Evolutionary conservation across 2,888 invertebrate species (phyloP).

Genomic region (Drosophila birchii): DNA sequence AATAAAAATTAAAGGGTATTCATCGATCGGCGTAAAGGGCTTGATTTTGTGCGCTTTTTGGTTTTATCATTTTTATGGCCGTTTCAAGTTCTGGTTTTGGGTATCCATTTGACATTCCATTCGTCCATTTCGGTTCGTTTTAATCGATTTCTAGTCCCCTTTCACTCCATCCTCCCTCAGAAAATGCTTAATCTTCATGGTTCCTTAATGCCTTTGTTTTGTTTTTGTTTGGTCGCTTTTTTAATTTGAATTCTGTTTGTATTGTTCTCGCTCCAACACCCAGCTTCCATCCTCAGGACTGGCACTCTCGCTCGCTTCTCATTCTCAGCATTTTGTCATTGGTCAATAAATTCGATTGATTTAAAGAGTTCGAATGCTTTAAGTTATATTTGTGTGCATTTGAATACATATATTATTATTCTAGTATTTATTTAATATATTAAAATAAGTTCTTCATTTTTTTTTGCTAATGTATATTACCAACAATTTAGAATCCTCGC

Average conservation of each 20-base stretch:
- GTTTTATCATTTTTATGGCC: conserved; percentile 73
- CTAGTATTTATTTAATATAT: background rate
- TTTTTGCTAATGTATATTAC: background rate
- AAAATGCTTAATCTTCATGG: conserved; percentile 29
- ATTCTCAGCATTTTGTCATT: conserved; percentile 66
- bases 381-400: too few relatives aligned
- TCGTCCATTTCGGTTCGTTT: conserved; percentile 59
- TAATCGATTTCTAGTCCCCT: conserved; percentile 74
- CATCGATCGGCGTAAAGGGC: background rate
- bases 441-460: background rate
- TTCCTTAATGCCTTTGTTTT: conserved; percentile 55
- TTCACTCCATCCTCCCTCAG: conserved; percentile 10
- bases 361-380: conserved; percentile 63
- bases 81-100: conserved; percentile 28
- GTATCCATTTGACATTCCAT: conserved; percentile 73
- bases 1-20: too few relatives aligned
- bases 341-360: conserved; percentile 82
- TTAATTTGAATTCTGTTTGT: conserved; percentile 67
- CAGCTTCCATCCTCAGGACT: background rate
- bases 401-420: background rate
- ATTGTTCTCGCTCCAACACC: conserved; percentile 39
- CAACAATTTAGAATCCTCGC: background rate
- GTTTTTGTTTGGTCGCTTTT: conserved; percentile 46
- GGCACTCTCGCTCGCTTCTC: conserved; percentile 6
- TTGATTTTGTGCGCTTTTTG: conserved; percentile 28